Evolutionary conservation across 1,140 invertebrate species (phyloP).

Genomic region (Ridgeia piscesae): DNA sequence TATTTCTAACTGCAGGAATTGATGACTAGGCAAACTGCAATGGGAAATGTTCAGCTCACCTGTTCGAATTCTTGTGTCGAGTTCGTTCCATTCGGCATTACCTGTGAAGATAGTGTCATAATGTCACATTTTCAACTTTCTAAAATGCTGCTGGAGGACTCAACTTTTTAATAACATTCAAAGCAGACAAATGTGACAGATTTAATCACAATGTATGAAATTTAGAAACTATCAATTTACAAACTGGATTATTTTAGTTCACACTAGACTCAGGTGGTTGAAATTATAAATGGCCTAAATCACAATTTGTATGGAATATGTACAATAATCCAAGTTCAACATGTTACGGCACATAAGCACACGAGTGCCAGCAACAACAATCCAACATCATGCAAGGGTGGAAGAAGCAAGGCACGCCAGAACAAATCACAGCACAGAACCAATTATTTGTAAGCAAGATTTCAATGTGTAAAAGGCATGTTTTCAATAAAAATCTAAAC

Average conservation of each 20-base stretch:
- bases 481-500: neutral
- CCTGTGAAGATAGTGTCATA: neutral
- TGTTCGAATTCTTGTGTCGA: neutral
- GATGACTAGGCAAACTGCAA: neutral
- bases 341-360: neutral
- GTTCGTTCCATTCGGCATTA: neutral
- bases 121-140: neutral
- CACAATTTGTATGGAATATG: neutral
- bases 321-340: neutral
- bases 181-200: too few species aligned
- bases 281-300: neutral
- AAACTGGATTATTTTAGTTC: neutral
- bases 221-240: neutral
- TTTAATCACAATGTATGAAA: too few species aligned
- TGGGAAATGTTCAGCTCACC: neutral
- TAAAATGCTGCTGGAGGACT: too few species aligned
- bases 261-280: neutral
- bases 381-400: neutral
- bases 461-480: too few species aligned
- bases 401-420: neutral
- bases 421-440: too few species aligned
- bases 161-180: too few species aligned
- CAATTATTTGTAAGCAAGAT: too few species aligned
- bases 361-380: neutral
- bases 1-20: neutral